Conservation (phyloP, 2,113 vertebrate genomes). For the Hipposideros armiger region DNA sequence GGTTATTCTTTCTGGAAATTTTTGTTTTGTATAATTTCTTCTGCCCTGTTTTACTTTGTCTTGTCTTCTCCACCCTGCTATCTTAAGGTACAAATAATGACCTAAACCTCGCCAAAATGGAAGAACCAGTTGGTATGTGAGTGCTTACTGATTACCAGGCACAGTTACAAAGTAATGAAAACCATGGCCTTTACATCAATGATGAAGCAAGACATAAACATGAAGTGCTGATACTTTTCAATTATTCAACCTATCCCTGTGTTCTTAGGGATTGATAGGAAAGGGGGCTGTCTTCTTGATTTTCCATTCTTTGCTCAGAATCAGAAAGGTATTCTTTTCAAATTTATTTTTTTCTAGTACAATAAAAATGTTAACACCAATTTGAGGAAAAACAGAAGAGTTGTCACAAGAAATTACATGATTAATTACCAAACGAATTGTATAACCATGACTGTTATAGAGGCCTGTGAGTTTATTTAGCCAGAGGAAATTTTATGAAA, state of each 20-base stretch:
- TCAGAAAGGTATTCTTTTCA: conserved; percentile 33
- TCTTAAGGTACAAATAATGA: conserved; percentile 39
- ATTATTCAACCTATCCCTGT: not conserved
- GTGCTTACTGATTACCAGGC: not conserved
- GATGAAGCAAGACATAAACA: not conserved
- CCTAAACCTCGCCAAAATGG: not conserved
- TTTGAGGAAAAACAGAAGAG: conserved; percentile 15
- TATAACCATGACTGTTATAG: not conserved
- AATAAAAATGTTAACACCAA: not conserved
- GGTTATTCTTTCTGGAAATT: conserved; percentile 17
- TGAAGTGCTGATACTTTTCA: not conserved
- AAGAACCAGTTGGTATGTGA: conserved; percentile 34
- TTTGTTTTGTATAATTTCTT: conserved; percentile 19
- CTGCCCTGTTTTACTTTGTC: not conserved
- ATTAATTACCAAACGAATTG: conserved; percentile 59
- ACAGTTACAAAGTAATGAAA: conserved; percentile 6
- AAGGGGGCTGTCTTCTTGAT: not conserved
- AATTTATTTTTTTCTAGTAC: conserved; percentile 25
- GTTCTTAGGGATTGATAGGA: not conserved
- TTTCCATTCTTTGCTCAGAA: conserved; percentile 38
- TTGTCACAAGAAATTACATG: conserved; percentile 15
- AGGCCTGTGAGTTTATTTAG: not conserved
- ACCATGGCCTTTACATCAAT: not conserved
- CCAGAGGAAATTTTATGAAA: not conserved
- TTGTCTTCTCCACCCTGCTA: not conserved